These are phyloP conservation scores for Diadema setosum DNA, from an alignment of 35 echinoderm and acorn worm species.

Conservation along the genomic window DNA sequence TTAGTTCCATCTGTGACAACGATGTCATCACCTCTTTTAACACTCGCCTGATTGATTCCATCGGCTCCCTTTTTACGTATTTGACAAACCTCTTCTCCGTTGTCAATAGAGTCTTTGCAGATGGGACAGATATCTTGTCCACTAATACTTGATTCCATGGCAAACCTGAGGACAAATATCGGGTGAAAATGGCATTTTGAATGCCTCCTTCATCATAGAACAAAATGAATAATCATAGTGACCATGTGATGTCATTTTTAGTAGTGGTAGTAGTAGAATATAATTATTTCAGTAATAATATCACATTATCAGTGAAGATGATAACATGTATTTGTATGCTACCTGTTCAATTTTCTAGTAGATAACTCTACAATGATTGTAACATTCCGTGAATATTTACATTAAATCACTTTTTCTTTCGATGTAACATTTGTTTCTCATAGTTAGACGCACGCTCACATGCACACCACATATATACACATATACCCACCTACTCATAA, in stretches of 20 bases:
- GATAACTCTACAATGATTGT: background rate
- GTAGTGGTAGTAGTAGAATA: background rate
- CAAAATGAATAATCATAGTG: background rate
- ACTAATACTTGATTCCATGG: background rate
- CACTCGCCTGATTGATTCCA: constrained; percentile 61
- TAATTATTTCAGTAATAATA: background rate
- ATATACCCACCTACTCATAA: too few species aligned
- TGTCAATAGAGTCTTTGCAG: background rate
- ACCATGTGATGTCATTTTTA: background rate
- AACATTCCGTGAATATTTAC: background rate
- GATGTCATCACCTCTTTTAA: constrained; percentile 40
- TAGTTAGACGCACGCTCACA: background rate
- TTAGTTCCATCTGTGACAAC: constrained; percentile 36
- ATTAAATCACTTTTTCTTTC: background rate
- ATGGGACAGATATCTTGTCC: constrained; percentile 6
- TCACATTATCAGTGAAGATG: background rate
- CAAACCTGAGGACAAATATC: background rate
- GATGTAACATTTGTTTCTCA: background rate
- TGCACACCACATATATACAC: background rate
- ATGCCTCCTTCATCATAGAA: background rate
- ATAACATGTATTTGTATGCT: background rate
- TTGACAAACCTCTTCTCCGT: background rate
- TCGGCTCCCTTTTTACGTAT: constrained; percentile 46
- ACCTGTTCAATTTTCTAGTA: background rate
- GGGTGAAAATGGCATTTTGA: background rate